Base-by-base conservation (phyloP, 1,140 invertebrate genomes). In the Chionoecetes opilio region DNA sequence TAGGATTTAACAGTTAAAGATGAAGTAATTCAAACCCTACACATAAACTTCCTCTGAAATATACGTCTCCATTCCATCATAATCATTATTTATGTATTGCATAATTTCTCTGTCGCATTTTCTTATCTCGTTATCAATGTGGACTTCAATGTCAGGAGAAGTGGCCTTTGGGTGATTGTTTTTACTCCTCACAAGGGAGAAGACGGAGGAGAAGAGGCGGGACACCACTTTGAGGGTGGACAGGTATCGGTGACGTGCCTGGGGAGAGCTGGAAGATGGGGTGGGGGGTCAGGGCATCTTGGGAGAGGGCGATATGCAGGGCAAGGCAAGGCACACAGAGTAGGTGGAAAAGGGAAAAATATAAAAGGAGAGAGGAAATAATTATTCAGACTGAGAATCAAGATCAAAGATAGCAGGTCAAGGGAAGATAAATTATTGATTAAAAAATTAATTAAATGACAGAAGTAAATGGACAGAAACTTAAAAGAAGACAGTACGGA, bases 201-300 rank as follows among this genome's bases (percentile, higher is more conserved):
- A 96, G 41, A 95, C 95, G 38, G 96, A 95, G 86, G 96, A 94
- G 90, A 96, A 96, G 53, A 96, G 93, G 53, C 94, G 94, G 37
- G 96, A 96, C 46, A 96, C 96, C 32, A 96, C 96, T 95, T 96
- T 96, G 93, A 96, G 95, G 90, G 96, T 96, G 85, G 96, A 95
- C 90, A 96, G 93, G 93, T 96, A 96, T 35, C 94, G 93, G 75
- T 94, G 94, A 82, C 94, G 96, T 9, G 93, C 93, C 92, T 95
- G 94, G 82, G 91, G 94, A 86, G 91, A 93, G 37, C 94, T 95
- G 94, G 37, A 95, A 95, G 94, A 95, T 75, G 94, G 92, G 38
- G 46, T 53, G 94, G 29, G 35, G n/a, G 89, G 37, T 63, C 90
- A 84, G 82, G 53, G 37, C 53, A 63, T 34, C 38, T 41, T 26